Percentiles rank a stretch among this genome's conserved stretches.
Evolutionary conservation across 1,140 invertebrate genomes (phyloP).

Genomic region (Plutomurus gul): DNA sequence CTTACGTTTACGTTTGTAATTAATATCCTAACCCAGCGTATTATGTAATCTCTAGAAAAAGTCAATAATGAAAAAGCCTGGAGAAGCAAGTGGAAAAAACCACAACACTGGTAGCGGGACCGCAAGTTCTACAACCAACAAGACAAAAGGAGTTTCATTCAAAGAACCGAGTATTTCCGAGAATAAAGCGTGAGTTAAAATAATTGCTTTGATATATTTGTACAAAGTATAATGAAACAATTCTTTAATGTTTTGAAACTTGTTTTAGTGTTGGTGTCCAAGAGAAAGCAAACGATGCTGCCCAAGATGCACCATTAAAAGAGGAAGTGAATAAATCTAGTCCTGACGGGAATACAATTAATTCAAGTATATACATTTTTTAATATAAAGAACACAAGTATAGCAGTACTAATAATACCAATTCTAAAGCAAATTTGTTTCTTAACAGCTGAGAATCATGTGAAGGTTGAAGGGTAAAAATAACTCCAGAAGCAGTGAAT

Average conservation of each 20-base stretch:
- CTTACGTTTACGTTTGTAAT: background rate
- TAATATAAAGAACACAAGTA: too few relatives aligned
- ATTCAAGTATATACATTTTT: background rate
- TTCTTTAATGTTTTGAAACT: background rate
- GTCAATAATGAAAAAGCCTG: constrained; percentile 45
- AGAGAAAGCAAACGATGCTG: background rate
- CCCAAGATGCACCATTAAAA: background rate
- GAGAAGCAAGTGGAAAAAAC: constrained; percentile 8
- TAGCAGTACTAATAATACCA: background rate
- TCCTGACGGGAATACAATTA: background rate
- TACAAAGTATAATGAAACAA: background rate
- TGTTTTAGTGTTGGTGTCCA: background rate
- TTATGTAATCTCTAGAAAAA: too few relatives aligned
- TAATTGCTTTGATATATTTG: background rate
- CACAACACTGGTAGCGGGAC: background rate
- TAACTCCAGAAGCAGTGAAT: constrained; percentile 10
- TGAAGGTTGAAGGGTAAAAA: constrained; percentile 35
- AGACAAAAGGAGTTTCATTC: constrained; percentile 40
- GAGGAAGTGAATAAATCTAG: constrained; percentile 34
- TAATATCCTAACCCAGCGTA: too few relatives aligned
- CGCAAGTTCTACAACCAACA: background rate
- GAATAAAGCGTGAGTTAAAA: background rate
- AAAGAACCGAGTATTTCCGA: background rate
- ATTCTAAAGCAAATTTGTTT: too few relatives aligned
- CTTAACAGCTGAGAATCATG: constrained; percentile 23